These are phyloP conservation scores for Zaprionus nigranus DNA, from an alignment of 1,140 invertebrate species.

Conservation along the genomic window DNA sequence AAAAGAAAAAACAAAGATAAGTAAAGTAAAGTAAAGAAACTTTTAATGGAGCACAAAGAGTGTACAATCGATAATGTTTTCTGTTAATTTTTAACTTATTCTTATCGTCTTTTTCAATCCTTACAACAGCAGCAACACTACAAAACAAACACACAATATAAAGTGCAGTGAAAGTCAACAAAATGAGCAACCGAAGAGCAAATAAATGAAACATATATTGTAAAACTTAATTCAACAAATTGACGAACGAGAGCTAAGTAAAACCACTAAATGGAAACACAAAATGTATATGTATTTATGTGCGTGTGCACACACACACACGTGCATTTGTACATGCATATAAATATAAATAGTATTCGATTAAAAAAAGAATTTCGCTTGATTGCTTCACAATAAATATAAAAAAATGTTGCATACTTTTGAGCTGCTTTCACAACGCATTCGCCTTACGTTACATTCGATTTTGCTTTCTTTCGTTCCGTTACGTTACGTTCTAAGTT, in stretches of 20 bases:
- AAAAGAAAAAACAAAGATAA: slow-evolving; percentile 11
- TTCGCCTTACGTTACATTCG: slow-evolving; percentile 44
- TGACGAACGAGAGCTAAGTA: slow-evolving; percentile 30
- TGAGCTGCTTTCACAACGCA: slow-evolving; percentile 46
- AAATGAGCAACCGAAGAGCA: slow-evolving; percentile 20
- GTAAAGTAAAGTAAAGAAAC: slow-evolving; percentile 38
- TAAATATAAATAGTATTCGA: slow-evolving; percentile 35
- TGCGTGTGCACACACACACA: slow-evolving; percentile 4
- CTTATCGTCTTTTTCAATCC: slow-evolving; percentile 37
- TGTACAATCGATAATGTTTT: slow-evolving; percentile 59
- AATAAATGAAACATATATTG: slow-evolving; percentile 30
- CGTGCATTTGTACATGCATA: slow-evolving; percentile 31
- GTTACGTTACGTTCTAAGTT: slow-evolving; percentile 11
- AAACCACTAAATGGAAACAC: slow-evolving; percentile 17
- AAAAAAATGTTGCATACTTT: slow-evolving; percentile 59
- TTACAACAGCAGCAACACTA: slow-evolving; percentile 27
- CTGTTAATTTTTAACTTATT: slow-evolving; percentile 47
- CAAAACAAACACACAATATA: slow-evolving; percentile 15
- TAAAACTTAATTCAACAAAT: slow-evolving; percentile 19
- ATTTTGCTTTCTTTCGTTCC: slow-evolving; percentile 26
- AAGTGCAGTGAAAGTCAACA: slow-evolving; percentile 41
- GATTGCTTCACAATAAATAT: slow-evolving; percentile 45
- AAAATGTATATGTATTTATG: slow-evolving; percentile 42
- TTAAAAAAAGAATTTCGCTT: slow-evolving; percentile 41
- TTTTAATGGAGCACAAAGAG: slow-evolving; percentile 50